Conservation (phyloP, 1,140 invertebrate genomes). For the Rhagoletis zephyria region DNA sequence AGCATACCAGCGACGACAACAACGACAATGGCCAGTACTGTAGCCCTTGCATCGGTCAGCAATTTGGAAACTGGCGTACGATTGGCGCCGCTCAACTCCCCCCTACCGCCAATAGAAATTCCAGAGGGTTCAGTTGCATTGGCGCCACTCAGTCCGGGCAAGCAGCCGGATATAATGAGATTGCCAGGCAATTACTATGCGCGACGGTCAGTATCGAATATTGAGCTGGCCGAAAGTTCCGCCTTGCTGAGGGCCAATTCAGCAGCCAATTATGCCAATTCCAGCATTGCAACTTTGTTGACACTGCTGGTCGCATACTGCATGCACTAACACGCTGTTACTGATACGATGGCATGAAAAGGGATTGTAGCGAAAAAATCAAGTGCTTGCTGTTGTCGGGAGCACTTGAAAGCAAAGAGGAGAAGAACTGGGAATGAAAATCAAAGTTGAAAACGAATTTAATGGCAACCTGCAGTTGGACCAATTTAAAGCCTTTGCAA, state of each 20-base stretch:
- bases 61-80: slow-evolving; percentile 37
- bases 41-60: neutral
- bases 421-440: neutral
- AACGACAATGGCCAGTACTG: slow-evolving; percentile 57
- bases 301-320: slow-evolving; percentile 7
- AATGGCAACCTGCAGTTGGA: neutral
- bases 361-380: neutral
- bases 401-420: neutral
- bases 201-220: neutral
- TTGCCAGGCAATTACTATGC: slow-evolving; percentile 63
- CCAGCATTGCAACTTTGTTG: slow-evolving; percentile 6
- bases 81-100: slow-evolving; percentile 35
- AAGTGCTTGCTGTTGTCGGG: neutral
- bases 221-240: slow-evolving; percentile 19
- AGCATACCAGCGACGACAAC: slow-evolving; percentile 21
- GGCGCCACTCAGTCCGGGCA: slow-evolving; percentile 71
- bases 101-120: slow-evolving; percentile 59
- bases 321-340: slow-evolving; percentile 5
- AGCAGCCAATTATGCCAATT: slow-evolving; percentile 10
- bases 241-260: neutral
- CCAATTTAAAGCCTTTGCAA: neutral
- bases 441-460: neutral
- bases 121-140: slow-evolving; percentile 74
- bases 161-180: slow-evolving; percentile 70
- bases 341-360: neutral